phyloP scores from a whole-genome alignment of 1,140 invertebrate species.

The Armadillidium nasatum region DNA sequence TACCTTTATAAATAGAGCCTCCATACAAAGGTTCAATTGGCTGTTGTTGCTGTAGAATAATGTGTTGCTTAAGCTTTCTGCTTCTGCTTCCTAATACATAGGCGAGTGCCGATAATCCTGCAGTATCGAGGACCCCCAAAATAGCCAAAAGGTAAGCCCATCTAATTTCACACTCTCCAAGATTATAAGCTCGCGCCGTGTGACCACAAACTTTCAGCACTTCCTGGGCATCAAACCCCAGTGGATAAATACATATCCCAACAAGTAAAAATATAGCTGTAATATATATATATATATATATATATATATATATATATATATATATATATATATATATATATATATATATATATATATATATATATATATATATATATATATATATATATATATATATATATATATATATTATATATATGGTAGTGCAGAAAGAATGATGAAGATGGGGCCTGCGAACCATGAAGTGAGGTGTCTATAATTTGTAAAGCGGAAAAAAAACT shows the following conservation, averaged over 20 bases:
- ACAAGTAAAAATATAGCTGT: not conserved
- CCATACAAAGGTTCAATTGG: constrained; percentile 59
- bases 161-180: constrained; percentile 77
- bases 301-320: too few species aligned
- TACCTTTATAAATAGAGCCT: constrained; percentile 45
- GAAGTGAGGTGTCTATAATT: too few species aligned
- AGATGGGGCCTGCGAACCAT: not conserved
- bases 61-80: constrained; percentile 58
- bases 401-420: too few species aligned
- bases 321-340: too few species aligned
- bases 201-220: constrained; percentile 82
- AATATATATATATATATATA: too few species aligned
- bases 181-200: constrained; percentile 66
- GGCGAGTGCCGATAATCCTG: constrained; percentile 80
- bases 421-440: not conserved
- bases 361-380: constrained; percentile 6
- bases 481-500: too few species aligned
- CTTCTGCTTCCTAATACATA: constrained; percentile 89
- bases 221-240: constrained; percentile 79
- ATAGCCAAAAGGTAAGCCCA: constrained; percentile 94
- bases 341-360: constrained; percentile 1
- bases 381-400: constrained; percentile 6
- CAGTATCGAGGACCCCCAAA: constrained; percentile 83
- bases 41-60: constrained; percentile 54
- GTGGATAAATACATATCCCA: constrained; percentile 73